phyloP scores from a whole-genome alignment of 2,888 invertebrate genomes.

The Tinea pellionella region DNA sequence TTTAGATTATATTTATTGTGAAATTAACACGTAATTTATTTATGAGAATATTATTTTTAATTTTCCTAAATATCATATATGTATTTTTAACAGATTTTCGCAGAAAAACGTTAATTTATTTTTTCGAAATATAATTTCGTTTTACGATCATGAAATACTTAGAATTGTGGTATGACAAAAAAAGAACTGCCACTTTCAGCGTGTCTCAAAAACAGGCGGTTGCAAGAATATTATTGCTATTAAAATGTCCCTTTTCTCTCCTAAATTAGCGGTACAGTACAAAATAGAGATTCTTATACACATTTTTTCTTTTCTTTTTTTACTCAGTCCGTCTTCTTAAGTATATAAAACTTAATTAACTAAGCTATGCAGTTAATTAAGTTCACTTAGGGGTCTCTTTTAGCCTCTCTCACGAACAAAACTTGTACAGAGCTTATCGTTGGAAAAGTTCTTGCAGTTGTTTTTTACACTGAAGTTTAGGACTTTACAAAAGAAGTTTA shows the following conservation, averaged over 20 bases:
- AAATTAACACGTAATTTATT: too few relatives aligned
- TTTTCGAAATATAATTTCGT: too few relatives aligned
- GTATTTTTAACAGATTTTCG: too few relatives aligned
- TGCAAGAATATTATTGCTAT: too few relatives aligned
- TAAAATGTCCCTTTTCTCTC: not conserved
- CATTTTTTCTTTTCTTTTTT: not conserved
- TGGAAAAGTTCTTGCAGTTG: conserved; percentile 13
- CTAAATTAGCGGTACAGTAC: not conserved
- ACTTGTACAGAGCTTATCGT: conserved; percentile 16
- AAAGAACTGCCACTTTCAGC: too few relatives aligned
- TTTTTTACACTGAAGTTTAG: not conserved
- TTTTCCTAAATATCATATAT: too few relatives aligned
- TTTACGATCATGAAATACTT: too few relatives aligned
- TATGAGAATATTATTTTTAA: too few relatives aligned
- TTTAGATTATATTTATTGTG: too few relatives aligned
- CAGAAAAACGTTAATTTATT: too few relatives aligned
- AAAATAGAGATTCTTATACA: not conserved
- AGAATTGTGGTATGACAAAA: too few relatives aligned
- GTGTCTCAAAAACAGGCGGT: too few relatives aligned
- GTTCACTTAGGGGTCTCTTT: conserved; percentile 14
- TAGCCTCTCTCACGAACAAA: conserved; percentile 8
- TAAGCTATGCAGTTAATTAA: conserved; percentile 18
- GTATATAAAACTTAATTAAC: conserved; percentile 13
- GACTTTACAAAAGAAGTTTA: conserved; percentile 9
- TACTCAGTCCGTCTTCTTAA: conserved; percentile 4